Evolutionary conservation across 1,140 invertebrate genomes (phyloP).

Genomic region (Metaphire vulgaris): DNA sequence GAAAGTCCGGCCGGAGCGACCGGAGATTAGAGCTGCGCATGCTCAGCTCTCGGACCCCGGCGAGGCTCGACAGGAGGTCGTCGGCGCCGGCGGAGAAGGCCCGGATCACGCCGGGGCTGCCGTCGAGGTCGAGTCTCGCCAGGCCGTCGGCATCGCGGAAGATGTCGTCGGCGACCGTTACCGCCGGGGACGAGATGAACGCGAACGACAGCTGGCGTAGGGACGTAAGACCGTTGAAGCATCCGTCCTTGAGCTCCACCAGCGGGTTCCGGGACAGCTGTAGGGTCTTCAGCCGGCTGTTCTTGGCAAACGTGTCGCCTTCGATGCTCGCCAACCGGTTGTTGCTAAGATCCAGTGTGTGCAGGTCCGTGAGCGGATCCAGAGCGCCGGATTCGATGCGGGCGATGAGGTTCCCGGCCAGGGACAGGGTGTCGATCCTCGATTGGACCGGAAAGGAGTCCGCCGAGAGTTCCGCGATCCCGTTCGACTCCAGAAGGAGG

Average conservation of each 20-base stretch:
- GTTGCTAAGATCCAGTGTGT: constrained; percentile 50
- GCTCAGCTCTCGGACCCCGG: constrained; percentile 59
- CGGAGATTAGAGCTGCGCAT: constrained; percentile 59
- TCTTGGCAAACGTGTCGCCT: constrained; percentile 41
- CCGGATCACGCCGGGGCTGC: constrained; percentile 64
- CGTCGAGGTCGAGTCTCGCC: constrained; percentile 60
- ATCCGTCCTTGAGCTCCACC: constrained; percentile 60
- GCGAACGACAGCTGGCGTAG: constrained; percentile 64
- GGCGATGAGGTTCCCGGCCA: constrained; percentile 35
- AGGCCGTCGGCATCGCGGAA: constrained; percentile 29
- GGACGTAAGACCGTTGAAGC: constrained; percentile 61
- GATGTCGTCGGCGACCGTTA: constrained; percentile 13
- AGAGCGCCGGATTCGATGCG: constrained; percentile 31
- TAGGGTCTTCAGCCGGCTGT: constrained; percentile 54
- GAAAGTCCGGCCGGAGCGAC: constrained; percentile 60
- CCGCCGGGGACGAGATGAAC: constrained; percentile 57
- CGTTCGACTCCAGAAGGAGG: constrained; percentile 63
- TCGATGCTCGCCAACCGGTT: constrained; percentile 47
- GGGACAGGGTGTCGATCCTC: constrained; percentile 30
- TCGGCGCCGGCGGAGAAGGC: constrained; percentile 60
- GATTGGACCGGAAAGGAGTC: constrained; percentile 35
- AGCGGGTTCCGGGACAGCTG: constrained; percentile 72
- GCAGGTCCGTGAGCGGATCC: constrained; percentile 46
- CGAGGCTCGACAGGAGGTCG: constrained; percentile 62
- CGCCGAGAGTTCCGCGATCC: constrained; percentile 54